Conservation (phyloP, 2,113 vertebrate species). For the Microtus ochrogaster region DNA sequence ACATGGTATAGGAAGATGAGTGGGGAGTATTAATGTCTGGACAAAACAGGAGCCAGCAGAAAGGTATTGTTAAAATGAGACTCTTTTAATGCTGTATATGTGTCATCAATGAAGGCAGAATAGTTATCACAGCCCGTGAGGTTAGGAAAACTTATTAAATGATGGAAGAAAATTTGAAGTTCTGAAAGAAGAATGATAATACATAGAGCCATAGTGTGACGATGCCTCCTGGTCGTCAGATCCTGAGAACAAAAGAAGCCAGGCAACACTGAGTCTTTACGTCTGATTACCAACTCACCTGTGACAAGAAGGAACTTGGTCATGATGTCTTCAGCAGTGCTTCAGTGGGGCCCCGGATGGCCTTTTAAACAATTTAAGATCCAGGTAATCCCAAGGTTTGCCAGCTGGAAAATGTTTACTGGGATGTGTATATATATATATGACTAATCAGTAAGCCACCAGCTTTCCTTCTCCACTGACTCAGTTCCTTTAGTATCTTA, state of each 20-base stretch:
- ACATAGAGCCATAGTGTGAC: neutral
- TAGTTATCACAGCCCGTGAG: neutral
- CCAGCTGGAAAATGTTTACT: neutral
- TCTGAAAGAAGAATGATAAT: neutral
- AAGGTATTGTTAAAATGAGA: neutral
- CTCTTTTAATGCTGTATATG: neutral
- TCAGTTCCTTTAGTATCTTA: neutral
- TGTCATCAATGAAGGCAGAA: neutral
- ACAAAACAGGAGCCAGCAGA: neutral
- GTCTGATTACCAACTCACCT: constrained; percentile 65
- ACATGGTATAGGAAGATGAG: neutral
- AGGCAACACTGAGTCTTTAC: neutral
- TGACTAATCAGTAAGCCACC: constrained; percentile 22
- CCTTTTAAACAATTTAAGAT: constrained; percentile 36
- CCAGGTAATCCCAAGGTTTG: neutral
- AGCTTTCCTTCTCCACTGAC: neutral
- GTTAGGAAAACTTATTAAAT: neutral
- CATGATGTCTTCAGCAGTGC: constrained; percentile 71
- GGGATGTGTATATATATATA: neutral
- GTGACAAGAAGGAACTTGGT: constrained; percentile 75
- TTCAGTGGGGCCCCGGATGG: neutral
- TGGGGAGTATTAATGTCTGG: neutral
- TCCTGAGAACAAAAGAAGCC: neutral
- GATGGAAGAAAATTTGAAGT: neutral
- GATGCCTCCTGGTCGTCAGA: neutral